Percentiles rank a stretch among this genome's conserved stretches.
phyloP scores from a whole-genome alignment of 1,140 invertebrate species.

The Zaprionus ghesquierei region DNA sequence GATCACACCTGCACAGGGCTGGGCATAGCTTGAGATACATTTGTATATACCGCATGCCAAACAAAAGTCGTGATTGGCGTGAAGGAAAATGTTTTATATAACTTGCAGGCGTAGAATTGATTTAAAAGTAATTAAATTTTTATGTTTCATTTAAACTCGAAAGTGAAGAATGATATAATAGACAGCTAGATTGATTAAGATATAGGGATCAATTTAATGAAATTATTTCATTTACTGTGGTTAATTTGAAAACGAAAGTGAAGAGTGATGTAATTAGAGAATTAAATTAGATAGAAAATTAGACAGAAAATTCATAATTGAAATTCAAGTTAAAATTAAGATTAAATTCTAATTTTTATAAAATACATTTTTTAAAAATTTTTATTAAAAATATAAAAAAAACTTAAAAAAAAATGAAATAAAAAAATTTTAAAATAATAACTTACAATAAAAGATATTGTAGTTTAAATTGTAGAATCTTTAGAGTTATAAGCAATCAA shows the following conservation, averaged over 20 bases:
- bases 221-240: neutral
- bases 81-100: neutral
- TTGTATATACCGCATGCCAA: no score
- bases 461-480: no score
- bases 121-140: neutral
- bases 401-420: neutral
- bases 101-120: neutral
- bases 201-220: neutral
- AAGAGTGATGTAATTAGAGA: neutral
- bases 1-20: conserved; percentile 16
- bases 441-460: neutral
- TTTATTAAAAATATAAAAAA: neutral
- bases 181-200: neutral
- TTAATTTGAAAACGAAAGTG: neutral
- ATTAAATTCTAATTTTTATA: no score
- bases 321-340: no score
- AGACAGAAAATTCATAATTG: neutral
- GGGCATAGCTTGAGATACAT: no score
- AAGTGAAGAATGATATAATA: neutral
- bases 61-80: neutral
- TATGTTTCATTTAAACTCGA: neutral
- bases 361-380: no score
- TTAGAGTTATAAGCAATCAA: no score
- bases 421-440: neutral
- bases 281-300: no score